Base-by-base conservation (phyloP, 2,888 invertebrate genomes). In the Resseliella maxima region DNA sequence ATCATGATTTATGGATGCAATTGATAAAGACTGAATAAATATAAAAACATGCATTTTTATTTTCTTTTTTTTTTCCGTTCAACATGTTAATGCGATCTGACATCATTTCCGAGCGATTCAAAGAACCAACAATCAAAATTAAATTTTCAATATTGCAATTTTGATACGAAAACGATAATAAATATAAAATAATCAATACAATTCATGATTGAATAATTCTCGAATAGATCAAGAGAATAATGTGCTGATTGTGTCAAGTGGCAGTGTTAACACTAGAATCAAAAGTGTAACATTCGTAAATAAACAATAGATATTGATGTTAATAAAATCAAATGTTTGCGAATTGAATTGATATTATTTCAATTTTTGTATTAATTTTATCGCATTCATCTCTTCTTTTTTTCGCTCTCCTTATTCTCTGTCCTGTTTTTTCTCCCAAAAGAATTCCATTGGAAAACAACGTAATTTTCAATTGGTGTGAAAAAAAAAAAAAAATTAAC, bases 231-330 rank as follows among this genome's bases (percentile, higher is more conserved):
- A 15, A 27, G 5, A 59, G 10, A 5, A 41, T 41, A 41, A 27
- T 24, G 59, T 72, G 31, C 31, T 72, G 72, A 72, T 31, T n/a
- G 72, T 72, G 72, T 72, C 31, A 35, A 72, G 72, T 72, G 15
- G 72, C 8, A 18, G 72, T 72, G 72, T 35, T 72, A 72, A 72
- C 72, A 72, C 72, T 72, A 31, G 10, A 72, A 35, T 72, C 72
- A 72, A 72, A 72, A 72, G 72, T 18, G 72, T 31, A 21, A 72
- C 31, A 72, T 31, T 72, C 27, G 72, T 72, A 72, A 72, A 31
- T 72, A 31, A 31, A 72, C 72, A 72, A 31, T 72, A 31, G 72
- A 72, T 72, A 72, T 72, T 72, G 72, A 72, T 15, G 72, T 31
- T 72, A 72, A 72, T 72, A 18, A 72, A 59, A 72, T 18, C 5